phyloP scores from a whole-genome alignment of 2,888 invertebrate genomes.

The Noctua pronuba region DNA sequence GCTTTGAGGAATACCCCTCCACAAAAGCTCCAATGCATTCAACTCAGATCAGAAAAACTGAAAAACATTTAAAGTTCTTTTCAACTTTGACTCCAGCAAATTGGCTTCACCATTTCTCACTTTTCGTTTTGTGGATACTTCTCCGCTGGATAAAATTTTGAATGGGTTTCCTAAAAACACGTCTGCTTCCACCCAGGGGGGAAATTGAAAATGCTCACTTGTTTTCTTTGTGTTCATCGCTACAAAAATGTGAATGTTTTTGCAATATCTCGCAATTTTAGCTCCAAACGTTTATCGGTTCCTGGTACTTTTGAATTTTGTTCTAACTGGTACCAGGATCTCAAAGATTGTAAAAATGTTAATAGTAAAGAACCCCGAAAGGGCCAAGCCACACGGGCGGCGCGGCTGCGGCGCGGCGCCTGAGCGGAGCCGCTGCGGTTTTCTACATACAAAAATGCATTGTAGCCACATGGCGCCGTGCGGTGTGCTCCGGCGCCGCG shows the following conservation, averaged over 20 bases:
- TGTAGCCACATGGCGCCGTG: no score
- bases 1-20: no score
- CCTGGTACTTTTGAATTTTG: not conserved
- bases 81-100: not conserved
- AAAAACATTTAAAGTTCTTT: not conserved
- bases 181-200: not conserved
- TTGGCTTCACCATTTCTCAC: not conserved
- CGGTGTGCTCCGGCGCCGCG: no score
- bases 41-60: no score
- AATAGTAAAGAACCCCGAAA: not conserved
- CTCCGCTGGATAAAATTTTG: constrained; percentile 4
- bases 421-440: no score
- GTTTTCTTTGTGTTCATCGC: constrained; percentile 14
- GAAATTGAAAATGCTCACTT: constrained; percentile 34
- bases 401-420: no score
- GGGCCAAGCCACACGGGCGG: no score
- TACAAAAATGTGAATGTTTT: not conserved
- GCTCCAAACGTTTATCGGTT: not conserved
- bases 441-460: no score
- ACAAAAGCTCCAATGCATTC: not conserved
- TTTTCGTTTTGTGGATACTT: constrained; percentile 6
- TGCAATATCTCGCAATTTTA: not conserved
- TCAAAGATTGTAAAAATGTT: not conserved
- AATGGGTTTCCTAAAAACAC: constrained; percentile 25
- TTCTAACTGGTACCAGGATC: not conserved